A percentile compares a stretch with the other conserved stretches of the same genome.
Evolutionary conservation across 2,888 invertebrate species (phyloP).

Genomic region (Conchocele bisecta): DNA sequence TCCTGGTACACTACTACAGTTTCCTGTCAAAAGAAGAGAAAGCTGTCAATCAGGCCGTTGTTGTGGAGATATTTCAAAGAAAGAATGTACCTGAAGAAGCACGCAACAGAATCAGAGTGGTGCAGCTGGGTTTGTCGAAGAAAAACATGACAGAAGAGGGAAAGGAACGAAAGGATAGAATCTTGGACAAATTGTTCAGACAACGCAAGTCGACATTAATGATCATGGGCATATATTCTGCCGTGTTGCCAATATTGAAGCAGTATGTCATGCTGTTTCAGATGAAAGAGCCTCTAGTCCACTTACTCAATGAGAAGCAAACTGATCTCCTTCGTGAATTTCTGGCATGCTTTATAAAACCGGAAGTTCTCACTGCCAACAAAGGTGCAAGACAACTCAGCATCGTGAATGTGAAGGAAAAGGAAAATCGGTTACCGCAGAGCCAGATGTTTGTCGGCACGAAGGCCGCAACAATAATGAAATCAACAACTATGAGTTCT

Average conservation of each 20-base stretch:
- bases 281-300: slow-evolving; percentile 11
- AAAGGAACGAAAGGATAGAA: neutral
- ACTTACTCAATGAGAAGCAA: slow-evolving; percentile 26
- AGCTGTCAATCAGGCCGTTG: neutral
- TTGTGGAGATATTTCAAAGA: slow-evolving; percentile 27
- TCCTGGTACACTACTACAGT: slow-evolving; percentile 29
- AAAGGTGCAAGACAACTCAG: neutral
- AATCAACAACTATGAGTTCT: neutral
- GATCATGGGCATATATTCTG: slow-evolving; percentile 8
- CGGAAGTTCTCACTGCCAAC: slow-evolving; percentile 14
- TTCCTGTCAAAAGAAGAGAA: slow-evolving; percentile 7
- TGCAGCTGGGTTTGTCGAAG: neutral
- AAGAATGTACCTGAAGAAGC: neutral
- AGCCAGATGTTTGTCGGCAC: slow-evolving; percentile 28
- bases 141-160: slow-evolving; percentile 30
- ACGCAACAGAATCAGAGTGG: neutral
- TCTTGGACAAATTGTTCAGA: slow-evolving; percentile 11
- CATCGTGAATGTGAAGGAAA: neutral
- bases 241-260: slow-evolving; percentile 15
- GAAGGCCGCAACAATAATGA: neutral
- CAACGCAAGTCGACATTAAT: slow-evolving; percentile 1
- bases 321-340: slow-evolving; percentile 13
- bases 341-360: slow-evolving; percentile 27
- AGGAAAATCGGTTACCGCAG: neutral
- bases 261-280: slow-evolving; percentile 22